These are phyloP conservation scores for Passer domesticus DNA, from an alignment of 2,113 vertebrate genomes.

Conservation along the genomic window DNA sequence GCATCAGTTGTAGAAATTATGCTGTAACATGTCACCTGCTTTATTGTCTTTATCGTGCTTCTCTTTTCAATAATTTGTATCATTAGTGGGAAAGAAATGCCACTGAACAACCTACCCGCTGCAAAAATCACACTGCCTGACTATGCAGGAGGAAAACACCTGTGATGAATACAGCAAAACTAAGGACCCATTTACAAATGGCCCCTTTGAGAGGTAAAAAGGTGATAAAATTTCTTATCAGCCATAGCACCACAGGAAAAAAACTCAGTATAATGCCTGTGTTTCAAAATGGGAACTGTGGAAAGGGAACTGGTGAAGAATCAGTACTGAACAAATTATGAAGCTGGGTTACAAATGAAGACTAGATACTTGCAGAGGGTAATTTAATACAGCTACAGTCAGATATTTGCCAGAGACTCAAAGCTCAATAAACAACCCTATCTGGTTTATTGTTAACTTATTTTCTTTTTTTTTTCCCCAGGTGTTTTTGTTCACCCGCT, in stretches of 20 bases:
- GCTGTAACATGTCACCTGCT: not conserved
- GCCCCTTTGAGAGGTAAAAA: not conserved
- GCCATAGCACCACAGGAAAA: not conserved
- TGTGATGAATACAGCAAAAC: not conserved
- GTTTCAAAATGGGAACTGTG: not conserved
- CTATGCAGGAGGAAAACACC: not conserved
- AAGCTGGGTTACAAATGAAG: not conserved
- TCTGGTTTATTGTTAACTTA: not conserved
- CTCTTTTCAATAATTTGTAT: not conserved
- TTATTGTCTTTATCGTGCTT: not conserved
- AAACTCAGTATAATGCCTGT: not conserved
- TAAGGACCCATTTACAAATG: not conserved
- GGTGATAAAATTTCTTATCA: not conserved
- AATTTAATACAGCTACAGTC: not conserved
- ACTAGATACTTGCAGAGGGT: not conserved
- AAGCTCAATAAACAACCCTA: slow-evolving; percentile 6
- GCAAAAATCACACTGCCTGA: not conserved
- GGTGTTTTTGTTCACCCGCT: not conserved
- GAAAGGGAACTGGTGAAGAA: not conserved
- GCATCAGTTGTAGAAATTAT: not conserved
- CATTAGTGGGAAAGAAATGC: not conserved
- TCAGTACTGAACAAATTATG: not conserved
- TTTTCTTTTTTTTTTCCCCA: not conserved
- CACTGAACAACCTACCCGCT: not conserved
- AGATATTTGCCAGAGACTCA: not conserved